These are phyloP conservation scores for Laodelphax striatellus DNA, from an alignment of 1,140 invertebrate genomes.

Conservation along the genomic window DNA sequence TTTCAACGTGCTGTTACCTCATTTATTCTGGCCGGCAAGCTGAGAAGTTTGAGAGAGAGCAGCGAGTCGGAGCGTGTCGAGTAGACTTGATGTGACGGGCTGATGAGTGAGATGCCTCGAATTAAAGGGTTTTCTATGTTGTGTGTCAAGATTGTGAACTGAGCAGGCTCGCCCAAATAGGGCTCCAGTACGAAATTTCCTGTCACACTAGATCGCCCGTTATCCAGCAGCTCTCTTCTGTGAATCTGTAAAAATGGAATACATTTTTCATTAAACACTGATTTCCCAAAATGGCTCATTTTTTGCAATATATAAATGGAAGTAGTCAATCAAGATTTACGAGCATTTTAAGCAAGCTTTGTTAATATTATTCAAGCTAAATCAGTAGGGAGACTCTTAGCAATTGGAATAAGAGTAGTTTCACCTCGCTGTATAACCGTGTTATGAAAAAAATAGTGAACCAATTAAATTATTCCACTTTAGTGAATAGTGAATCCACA, in stretches of 20 bases:
- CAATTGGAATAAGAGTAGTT: no score
- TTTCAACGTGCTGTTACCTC: constrained; percentile 29
- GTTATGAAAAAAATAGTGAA: no score
- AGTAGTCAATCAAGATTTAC: neutral
- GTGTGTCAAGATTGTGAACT: constrained; percentile 36
- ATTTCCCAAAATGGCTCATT: neutral
- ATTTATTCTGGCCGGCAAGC: constrained; percentile 36
- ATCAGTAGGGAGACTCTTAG: no score
- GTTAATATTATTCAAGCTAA: no score
- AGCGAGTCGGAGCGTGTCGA: constrained; percentile 32
- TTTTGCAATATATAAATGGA: neutral
- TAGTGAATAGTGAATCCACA: no score
- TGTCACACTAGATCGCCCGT: constrained; percentile 32
- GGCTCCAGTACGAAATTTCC: constrained; percentile 37
- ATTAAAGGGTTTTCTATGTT: constrained; percentile 36
- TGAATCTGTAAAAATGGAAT: constrained; percentile 29
- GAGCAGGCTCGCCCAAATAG: constrained; percentile 33
- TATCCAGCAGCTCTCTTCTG: constrained; percentile 32
- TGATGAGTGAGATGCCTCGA: constrained; percentile 32
- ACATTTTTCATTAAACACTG: neutral
- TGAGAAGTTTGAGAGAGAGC: constrained; percentile 37
- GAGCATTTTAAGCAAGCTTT: no score
- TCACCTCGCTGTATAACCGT: no score
- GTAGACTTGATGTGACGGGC: constrained; percentile 34
- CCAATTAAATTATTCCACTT: no score